A percentile compares a stretch with the other conserved stretches of the same genome.
Conservation (phyloP, 2,888 invertebrate genomes). For the Tipula helvola region DNA sequence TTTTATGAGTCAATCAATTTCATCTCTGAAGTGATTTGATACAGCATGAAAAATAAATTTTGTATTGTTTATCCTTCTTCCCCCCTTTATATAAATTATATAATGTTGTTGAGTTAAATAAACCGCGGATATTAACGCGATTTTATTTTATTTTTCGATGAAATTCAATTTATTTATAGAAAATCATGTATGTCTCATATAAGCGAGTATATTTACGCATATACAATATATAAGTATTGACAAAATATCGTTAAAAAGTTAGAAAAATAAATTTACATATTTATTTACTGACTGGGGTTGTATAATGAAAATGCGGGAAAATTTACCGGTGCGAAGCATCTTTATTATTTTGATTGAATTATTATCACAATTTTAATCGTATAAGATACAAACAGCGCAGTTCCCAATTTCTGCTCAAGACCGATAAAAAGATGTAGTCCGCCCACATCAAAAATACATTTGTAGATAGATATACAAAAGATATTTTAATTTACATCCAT, state of each 20-base stretch:
- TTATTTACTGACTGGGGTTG: not conserved
- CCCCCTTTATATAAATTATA: not conserved
- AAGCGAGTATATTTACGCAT: not conserved
- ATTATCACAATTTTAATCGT: not conserved
- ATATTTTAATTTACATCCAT: not conserved
- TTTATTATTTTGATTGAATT: not conserved
- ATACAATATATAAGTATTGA: not conserved
- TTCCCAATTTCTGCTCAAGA: not conserved
- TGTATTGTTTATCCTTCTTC: not conserved
- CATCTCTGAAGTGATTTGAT: not conserved
- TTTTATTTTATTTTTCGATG: not conserved
- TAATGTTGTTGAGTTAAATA: not conserved
- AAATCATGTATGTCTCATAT: not conserved
- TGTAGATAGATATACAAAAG: not conserved
- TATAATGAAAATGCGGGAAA: not conserved
- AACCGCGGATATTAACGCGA: not conserved
- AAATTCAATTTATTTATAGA: not conserved
- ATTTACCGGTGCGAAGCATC: not conserved
- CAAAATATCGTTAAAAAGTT: not conserved
- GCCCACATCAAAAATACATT: not conserved
- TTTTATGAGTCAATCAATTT: not conserved
- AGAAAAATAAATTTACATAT: not conserved
- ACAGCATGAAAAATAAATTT: not conserved
- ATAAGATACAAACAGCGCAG: not conserved
- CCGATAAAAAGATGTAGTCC: not conserved